Evolutionary conservation across 1,140 invertebrate genomes (phyloP), one percentile per base, ranked within the genome.

Genomic region (Schlechtendalia chinensis): DNA sequence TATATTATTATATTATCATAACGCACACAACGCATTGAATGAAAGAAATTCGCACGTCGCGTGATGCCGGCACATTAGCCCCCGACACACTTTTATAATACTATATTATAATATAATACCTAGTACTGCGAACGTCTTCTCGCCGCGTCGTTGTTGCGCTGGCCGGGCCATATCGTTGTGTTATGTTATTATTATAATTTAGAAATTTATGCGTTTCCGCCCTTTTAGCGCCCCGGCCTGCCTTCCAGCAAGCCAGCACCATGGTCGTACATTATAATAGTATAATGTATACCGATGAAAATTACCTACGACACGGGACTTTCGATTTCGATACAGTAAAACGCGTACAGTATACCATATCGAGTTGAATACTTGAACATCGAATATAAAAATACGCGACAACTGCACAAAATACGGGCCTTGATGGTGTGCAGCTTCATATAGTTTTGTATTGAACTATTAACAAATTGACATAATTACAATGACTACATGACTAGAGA

Each of bases 171-270:
- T 58, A 58, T 58, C 54, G 27, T 61, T 27, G 22, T 12, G 39
- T 39, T 4, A 0, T 8, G 12, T 24, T 67, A 39, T 67, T 53
- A 71, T 53, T 27, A 71, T 71, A 53, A 71, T 71, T 53, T 53
- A 17, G 19, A 1, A 29, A 53, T 71, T 71, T 71, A 71, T 71
- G 67, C 24, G 47, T 71, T 71, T 53, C 67, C 67, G 47, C 24
- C 47, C 67, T 27, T 53, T 50, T 53, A 27, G 45, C 22, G 22
- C 24, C 67, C 45, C 67, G 45, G 8, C 29, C 0, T 1, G 22
- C 32, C 32, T 8, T 39, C 32, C 8, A 8, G 5, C 47, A 10
- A 12, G 47, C 47, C 47, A 12, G 47, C 47, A 50, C 47, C 14
- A 12, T 11, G 14, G 8, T 12, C 47, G 32, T 4, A 39, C 47